Percentiles rank a stretch among this genome's conserved stretches.
phyloP scores from a whole-genome alignment of 2,888 invertebrate genomes.

The Cosmorhoe ocellata region DNA sequence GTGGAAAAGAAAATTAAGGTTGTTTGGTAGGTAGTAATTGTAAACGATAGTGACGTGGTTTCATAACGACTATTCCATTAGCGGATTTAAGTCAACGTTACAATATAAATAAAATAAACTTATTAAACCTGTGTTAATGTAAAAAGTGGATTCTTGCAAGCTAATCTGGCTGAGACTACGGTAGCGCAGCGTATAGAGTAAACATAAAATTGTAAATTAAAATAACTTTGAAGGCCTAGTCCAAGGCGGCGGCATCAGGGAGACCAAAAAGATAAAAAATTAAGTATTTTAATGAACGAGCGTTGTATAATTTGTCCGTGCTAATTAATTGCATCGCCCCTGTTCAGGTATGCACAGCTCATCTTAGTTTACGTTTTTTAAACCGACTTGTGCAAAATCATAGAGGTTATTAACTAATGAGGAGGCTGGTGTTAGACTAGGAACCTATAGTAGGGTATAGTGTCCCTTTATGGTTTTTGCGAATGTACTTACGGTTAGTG shows the following conservation, averaged over 20 bases:
- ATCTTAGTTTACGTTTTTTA: constrained; percentile 1
- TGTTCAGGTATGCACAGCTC: not conserved
- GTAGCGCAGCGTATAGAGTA: not conserved
- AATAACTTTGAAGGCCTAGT: not conserved
- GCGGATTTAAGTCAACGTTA: too few relatives aligned
- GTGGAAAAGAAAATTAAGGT: constrained; percentile 17
- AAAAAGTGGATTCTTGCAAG: too few relatives aligned
- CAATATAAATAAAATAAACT: too few relatives aligned
- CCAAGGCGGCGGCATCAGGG: not conserved
- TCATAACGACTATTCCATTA: too few relatives aligned
- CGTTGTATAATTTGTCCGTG: constrained; percentile 19
- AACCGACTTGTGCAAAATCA: not conserved
- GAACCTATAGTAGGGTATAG: too few relatives aligned
- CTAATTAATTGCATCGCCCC: constrained; percentile 18
- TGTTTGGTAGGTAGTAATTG: constrained; percentile 19
- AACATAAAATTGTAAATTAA: not conserved
- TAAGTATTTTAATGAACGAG: constrained; percentile 16
- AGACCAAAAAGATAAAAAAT: constrained; percentile 2
- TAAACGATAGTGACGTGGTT: constrained; percentile 1
- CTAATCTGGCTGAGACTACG: too few relatives aligned
- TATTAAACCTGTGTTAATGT: too few relatives aligned
- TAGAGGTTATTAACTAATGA: not conserved
- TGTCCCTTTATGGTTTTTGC: too few relatives aligned
- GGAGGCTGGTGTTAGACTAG: too few relatives aligned
- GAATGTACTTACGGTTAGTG: too few relatives aligned